These are phyloP conservation scores for Planococcus citri DNA, from an alignment of 1,140 invertebrate species.

Conservation along the genomic window DNA sequence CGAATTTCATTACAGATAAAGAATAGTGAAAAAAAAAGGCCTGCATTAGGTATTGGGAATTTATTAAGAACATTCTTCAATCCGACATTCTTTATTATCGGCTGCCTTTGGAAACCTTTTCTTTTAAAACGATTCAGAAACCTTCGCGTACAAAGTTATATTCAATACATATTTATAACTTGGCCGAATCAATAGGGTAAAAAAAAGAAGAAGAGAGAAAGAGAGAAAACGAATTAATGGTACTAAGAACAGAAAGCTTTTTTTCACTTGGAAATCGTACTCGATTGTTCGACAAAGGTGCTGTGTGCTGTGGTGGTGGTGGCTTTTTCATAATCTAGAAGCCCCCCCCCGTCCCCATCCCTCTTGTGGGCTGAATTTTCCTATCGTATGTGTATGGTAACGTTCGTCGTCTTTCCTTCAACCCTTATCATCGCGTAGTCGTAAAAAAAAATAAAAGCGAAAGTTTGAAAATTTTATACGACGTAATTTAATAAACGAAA, in stretches of 20 bases:
- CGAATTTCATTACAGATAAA: not conserved
- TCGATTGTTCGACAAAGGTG: not conserved
- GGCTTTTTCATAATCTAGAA: not conserved
- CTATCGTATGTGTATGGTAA: no score
- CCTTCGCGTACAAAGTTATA: not conserved
- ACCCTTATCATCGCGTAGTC: no score
- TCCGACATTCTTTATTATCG: not conserved
- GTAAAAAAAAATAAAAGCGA: not conserved
- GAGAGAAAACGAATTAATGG: not conserved
- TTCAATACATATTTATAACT: slow-evolving; percentile 8
- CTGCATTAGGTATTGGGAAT: not conserved
- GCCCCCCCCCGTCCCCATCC: no score
- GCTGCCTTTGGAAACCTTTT: not conserved
- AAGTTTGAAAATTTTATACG: not conserved
- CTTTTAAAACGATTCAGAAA: not conserved
- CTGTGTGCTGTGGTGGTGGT: no score
- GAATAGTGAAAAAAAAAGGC: not conserved
- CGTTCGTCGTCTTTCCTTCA: no score
- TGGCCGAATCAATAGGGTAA: not conserved
- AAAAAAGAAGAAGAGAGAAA: no score
- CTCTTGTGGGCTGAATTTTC: no score
- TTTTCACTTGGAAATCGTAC: not conserved
- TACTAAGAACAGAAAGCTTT: slow-evolving; percentile 2
- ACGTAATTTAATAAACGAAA: not conserved
- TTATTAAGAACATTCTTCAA: slow-evolving; percentile 1